Conservation (phyloP, 1,140 invertebrate species). For the Batillaria attramentaria region DNA sequence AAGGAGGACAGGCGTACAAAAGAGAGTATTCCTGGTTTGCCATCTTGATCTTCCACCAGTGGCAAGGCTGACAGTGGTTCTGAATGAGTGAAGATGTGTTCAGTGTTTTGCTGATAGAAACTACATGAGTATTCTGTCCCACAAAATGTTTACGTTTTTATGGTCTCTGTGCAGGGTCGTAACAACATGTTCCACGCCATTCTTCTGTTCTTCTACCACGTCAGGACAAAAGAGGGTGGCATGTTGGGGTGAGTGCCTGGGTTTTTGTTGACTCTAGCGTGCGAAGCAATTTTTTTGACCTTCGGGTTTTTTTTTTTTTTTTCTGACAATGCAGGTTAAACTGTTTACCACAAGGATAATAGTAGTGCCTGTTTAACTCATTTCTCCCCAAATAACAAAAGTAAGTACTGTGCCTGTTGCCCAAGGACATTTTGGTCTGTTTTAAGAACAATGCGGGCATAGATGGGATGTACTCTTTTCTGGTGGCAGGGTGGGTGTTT, state of each 20-base stretch:
- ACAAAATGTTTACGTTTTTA: background rate
- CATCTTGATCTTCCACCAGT: too few relatives aligned
- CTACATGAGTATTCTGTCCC: background rate
- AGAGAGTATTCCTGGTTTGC: too few relatives aligned
- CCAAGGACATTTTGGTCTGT: background rate
- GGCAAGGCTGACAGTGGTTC: too few relatives aligned
- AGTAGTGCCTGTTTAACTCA: background rate
- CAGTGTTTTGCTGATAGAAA: background rate
- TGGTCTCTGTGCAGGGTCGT: constrained; percentile 77
- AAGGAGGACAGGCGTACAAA: too few relatives aligned
- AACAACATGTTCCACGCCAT: constrained; percentile 89
- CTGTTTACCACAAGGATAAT: background rate
- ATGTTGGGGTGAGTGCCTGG: constrained; percentile 78
- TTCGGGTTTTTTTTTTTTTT: background rate
- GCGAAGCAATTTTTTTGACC: background rate
- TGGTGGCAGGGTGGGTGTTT: too few relatives aligned
- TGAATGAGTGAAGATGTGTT: background rate
- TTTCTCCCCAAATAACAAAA: too few relatives aligned
- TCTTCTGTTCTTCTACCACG: constrained; percentile 83
- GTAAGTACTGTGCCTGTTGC: too few relatives aligned
- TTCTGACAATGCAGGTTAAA: background rate
- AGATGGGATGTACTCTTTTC: too few relatives aligned
- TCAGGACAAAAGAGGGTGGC: constrained; percentile 82
- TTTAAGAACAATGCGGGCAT: too few relatives aligned
- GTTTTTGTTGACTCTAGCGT: background rate